Evolutionary conservation across 2,888 invertebrate genomes (phyloP).

Genomic region (Lacanobia oleracea): DNA sequence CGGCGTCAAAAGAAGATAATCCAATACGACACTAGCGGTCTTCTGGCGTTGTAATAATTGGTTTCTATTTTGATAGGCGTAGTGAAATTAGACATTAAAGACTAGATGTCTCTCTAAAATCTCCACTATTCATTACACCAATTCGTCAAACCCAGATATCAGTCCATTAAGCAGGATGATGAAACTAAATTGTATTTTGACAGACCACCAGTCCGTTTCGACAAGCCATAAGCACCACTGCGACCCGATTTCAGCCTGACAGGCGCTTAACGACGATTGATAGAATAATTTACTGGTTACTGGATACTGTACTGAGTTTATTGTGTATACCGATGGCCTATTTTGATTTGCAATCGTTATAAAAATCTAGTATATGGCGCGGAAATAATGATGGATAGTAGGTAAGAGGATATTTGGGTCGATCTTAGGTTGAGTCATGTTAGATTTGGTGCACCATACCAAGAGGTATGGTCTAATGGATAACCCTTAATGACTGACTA

Average conservation of each 20-base stretch:
- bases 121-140: conserved; percentile 18
- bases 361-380: background rate
- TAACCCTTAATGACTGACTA: too few species aligned
- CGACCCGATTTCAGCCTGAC: conserved; percentile 52
- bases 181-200: conserved; percentile 60
- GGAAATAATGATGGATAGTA: background rate
- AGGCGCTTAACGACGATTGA: conserved; percentile 59
- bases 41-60: background rate
- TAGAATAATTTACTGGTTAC: conserved; percentile 56
- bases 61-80: background rate
- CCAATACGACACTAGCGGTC: background rate
- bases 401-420: background rate
- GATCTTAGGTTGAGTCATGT: background rate
- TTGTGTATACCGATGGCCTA: conserved; percentile 28
- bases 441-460: background rate
- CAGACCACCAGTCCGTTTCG: conserved; percentile 44
- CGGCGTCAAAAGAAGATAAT: background rate
- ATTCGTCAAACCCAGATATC: conserved; percentile 50
- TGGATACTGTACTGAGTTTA: conserved; percentile 38
- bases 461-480: too few species aligned
- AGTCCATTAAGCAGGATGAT: conserved; percentile 49
- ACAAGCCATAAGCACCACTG: conserved; percentile 52
- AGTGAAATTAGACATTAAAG: too few species aligned
- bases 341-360: conserved; percentile 27
- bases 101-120: background rate